Evolutionary conservation across 30 jellyfish, hydroid and myxozoan species (phyloP).

Genomic region (Rhopilema esculentum): DNA sequence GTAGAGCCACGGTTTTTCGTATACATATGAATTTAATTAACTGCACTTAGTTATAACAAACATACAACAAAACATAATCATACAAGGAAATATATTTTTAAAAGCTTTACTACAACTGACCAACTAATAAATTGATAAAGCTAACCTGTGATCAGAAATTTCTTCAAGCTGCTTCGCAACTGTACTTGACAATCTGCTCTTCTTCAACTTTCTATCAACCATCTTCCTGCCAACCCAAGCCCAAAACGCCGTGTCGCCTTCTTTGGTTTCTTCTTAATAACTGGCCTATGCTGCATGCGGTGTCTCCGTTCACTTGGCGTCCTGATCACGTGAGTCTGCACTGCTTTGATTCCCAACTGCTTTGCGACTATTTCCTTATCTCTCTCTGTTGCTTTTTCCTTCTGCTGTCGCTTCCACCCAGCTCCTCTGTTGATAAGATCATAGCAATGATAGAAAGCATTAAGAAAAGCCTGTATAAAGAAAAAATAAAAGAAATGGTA

Average conservation of each 20-base stretch:
- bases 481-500: no score
- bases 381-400: conserved; percentile 65
- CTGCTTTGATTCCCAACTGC: conserved; percentile 60
- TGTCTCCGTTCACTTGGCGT: conserved; percentile 91
- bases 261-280: conserved; percentile 61
- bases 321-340: conserved; percentile 76
- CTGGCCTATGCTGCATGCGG: conserved; percentile 87
- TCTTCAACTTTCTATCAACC: conserved; percentile 69
- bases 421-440: conserved; percentile 40
- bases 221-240: conserved; percentile 77
- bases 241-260: conserved; percentile 85
- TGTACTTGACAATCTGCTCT: conserved; percentile 70
- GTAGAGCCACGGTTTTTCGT: no score
- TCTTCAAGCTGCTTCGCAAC: conserved; percentile 90
- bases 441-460: not conserved
- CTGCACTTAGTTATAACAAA: no score
- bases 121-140: no score
- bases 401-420: conserved; percentile 86
- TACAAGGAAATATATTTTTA: no score
- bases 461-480: not conserved
- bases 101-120: no score
- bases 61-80: no score
- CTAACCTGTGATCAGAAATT: conserved; percentile 88
- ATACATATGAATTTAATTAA: no score
- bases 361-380: conserved; percentile 62